These are phyloP conservation scores for Temnothorax curvispinosus DNA, from an alignment of 1,140 invertebrate genomes.

Conservation along the genomic window DNA sequence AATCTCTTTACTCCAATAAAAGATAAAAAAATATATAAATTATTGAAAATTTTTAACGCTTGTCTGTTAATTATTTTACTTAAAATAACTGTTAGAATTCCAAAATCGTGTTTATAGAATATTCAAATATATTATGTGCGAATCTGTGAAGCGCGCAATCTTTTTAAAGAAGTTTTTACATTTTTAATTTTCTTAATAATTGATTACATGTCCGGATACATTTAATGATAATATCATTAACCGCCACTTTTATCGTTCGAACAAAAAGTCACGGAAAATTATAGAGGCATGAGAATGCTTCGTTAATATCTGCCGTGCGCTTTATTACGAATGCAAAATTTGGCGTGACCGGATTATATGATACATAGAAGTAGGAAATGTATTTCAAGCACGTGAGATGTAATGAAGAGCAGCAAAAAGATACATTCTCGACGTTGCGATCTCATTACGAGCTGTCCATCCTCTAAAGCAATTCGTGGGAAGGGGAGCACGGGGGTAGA, in stretches of 20 bases:
- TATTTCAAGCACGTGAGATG: conserved; percentile 40
- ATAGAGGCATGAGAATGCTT: not conserved
- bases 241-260: not conserved
- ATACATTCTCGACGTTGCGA: conserved; percentile 34
- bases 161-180: not conserved
- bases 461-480: not conserved
- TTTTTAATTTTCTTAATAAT: not conserved
- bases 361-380: conserved; percentile 28
- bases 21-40: not conserved
- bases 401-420: conserved; percentile 45
- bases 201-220: not conserved
- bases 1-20: not conserved
- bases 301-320: conserved; percentile 8
- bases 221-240: conserved; percentile 25
- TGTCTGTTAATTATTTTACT: not conserved
- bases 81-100: not conserved
- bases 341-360: conserved; percentile 27
- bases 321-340: conserved; percentile 32
- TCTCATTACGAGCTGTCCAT: conserved; percentile 48
- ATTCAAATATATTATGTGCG: not conserved
- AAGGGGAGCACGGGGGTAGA: too few relatives aligned
- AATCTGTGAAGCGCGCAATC: not conserved
- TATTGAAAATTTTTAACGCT: not conserved
- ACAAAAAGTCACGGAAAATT: not conserved
- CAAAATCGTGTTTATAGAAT: not conserved